Evolutionary conservation across 1,140 invertebrate genomes (phyloP).

Genomic region (Drepana arcuata): DNA sequence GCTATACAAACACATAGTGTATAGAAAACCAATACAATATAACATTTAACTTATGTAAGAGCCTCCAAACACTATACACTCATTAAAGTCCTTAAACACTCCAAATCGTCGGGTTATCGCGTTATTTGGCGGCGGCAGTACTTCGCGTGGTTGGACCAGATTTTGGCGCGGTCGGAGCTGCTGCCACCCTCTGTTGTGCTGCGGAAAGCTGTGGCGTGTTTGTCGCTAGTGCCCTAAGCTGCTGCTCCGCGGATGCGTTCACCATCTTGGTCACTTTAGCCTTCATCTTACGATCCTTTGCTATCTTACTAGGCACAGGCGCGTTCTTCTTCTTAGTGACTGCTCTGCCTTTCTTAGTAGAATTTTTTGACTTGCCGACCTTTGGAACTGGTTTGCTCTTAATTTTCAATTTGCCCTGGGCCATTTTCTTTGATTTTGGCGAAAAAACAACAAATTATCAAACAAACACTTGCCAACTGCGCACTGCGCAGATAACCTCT

Average conservation of each 20-base stretch:
- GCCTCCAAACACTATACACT: no score
- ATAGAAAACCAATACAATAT: no score
- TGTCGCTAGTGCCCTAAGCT: slow-evolving; percentile 44
- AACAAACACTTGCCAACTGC: no score
- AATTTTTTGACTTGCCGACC: slow-evolving; percentile 50
- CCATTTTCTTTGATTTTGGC: slow-evolving; percentile 53
- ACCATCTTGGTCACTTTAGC: slow-evolving; percentile 59
- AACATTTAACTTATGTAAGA: no score
- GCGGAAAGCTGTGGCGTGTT: slow-evolving; percentile 46
- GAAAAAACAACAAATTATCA: no score
- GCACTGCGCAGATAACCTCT: no score
- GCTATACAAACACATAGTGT: no score
- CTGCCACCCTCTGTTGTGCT: slow-evolving; percentile 44
- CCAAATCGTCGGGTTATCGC: no score
- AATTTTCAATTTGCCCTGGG: slow-evolving; percentile 61
- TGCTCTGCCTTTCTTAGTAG: slow-evolving; percentile 49
- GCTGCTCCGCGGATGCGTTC: slow-evolving; percentile 54
- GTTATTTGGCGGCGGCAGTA: neutral
- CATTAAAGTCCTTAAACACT: no score
- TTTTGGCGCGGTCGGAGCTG: slow-evolving; percentile 47
- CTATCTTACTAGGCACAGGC: slow-evolving; percentile 46
- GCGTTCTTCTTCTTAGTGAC: slow-evolving; percentile 53
- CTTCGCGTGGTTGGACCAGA: slow-evolving; percentile 17
- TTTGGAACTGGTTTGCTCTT: slow-evolving; percentile 56
- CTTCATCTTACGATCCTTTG: slow-evolving; percentile 58